Base-by-base conservation (phyloP, 2,797 vertebrate genomes). In the Rallus crepitans region DNA sequence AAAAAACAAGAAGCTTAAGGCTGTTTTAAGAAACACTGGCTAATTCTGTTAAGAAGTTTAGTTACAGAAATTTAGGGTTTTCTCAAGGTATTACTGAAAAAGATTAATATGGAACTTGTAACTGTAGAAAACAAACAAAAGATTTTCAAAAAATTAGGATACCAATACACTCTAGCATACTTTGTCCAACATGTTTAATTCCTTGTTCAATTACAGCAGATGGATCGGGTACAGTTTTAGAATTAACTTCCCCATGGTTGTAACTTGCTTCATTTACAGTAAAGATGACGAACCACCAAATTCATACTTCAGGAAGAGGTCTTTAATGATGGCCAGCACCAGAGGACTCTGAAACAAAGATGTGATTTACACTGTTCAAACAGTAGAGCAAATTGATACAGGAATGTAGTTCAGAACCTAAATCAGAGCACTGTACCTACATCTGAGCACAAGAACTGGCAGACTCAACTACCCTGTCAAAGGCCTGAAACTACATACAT, bases 301-400 rank as follows among this genome's bases (percentile, higher is more conserved):
- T 70, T 42, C 40, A 87, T 48, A 69, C 30, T 90, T 89, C 91
- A 17, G 7, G 84, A 75, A 86, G 82, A 91, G 82, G 79, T 55
- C 84, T 91, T 95, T 91, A 98, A 63, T 98, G 98, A 91, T 98
- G 98, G 31, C 93, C 94, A 40, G 70, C 94, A 81, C 83, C 90
- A 59, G 97, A 94, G 30, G 90, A 79, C 96, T 97, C 95, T 82
- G 95, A 86, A 96, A 97, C 45, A 97, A 94, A 97, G 63, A 85
- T 42, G 93, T 0, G 0, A 47, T 48, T 91, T 30, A 83, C 72
- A 75, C 12, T 90, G 86, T 94, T 95, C 81, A 90, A 85, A 75
- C 30, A 61, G 52, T 31, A 89, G 31, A 90, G 73, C 17, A 86
- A 37, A 80, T 69, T 23, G 82, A 24, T 61, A 84, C 61, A 79